Evolutionary conservation across 2,888 invertebrate species (phyloP), one percentile per base, ranked within the genome.

Genomic region (Dilophus febrilis): DNA sequence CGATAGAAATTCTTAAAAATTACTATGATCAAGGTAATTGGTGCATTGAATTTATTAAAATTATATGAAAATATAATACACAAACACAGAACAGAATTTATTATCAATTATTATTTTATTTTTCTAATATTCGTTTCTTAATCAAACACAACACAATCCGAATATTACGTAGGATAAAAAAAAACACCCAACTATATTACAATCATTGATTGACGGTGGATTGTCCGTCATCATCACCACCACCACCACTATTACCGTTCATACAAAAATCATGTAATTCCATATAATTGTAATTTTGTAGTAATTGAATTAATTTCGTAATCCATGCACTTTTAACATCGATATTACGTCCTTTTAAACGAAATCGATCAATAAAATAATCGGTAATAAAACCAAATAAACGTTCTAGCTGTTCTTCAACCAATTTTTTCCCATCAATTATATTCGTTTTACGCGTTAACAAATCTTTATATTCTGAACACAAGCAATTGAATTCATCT

Each of bases 11-110:
- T 11, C 55, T 72, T 27, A 64, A 70, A 22, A 74, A 72, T 50
- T 97, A 87, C 59, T 94, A 94, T 53, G 95, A 95, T 59, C 84
- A 95, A 60, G 97, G 97, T 0, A 97, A 97, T 59, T 92, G 94
- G 86, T 94, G 92, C 66, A 72, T 85, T 27, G 65, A 85, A 48
- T 72, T 88, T 52, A 65, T 72, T 54, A 86, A 82, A 33, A 33
- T 22, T 22, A n/a, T n/a, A n/a, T n/a, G n/a, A n/a, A n/a, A n/a
- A n/a, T n/a, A n/a, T n/a, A 33, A 12, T 17, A 26, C 32, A 17
- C 29, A 11, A 37, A n/a, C n/a, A 5, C 11, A 17, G 18, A n/a
- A 4, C 10, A 27, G 22, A 27, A 13, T 17, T 7, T 14, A 32
- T 32, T 32, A 6, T 22, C 5, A 22, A 35, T 13, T 22, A 12